A percentile compares a stretch with the other conserved stretches of the same genome.
Conservation (phyloP, 2,888 invertebrate species). For the Linnaemya vulpina region DNA sequence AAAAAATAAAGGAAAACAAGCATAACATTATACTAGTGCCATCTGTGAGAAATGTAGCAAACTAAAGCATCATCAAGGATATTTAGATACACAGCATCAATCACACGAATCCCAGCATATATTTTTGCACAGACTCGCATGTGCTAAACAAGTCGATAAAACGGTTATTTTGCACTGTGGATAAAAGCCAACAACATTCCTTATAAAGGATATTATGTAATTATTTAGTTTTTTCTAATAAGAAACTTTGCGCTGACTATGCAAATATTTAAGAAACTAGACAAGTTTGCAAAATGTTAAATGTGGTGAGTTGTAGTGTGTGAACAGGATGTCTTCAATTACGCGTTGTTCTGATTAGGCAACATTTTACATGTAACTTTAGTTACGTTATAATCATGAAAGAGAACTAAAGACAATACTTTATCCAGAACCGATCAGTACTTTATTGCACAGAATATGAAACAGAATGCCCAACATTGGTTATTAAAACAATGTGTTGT, state of each 20-base stretch:
- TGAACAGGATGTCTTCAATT: too few relatives aligned
- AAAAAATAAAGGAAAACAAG: too few relatives aligned
- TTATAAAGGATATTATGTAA: constrained; percentile 2
- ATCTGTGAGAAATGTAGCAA: constrained; percentile 56
- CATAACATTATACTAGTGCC: neutral
- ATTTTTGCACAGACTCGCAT: constrained; percentile 14
- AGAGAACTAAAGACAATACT: too few relatives aligned
- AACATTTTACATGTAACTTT: too few relatives aligned
- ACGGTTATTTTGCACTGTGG: constrained; percentile 37
- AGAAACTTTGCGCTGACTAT: constrained; percentile 34
- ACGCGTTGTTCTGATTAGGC: too few relatives aligned
- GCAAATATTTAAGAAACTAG: neutral
- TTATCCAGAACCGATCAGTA: too few relatives aligned
- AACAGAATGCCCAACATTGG: too few relatives aligned
- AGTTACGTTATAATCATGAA: too few relatives aligned
- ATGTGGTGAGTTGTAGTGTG: constrained; percentile 2
- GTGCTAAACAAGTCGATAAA: constrained; percentile 37
- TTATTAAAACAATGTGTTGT: too few relatives aligned
- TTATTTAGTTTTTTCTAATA: constrained; percentile 35
- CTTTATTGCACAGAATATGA: too few relatives aligned
- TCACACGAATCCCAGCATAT: constrained; percentile 12
- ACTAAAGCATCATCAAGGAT: constrained; percentile 23
- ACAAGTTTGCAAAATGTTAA: neutral
- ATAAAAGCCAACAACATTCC: neutral
- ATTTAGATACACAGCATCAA: constrained; percentile 42